Evolutionary conservation across 2,797 vertebrate genomes (phyloP), one percentile per base, ranked within the genome.

Genomic region (Leptodactylus fallax): DNA sequence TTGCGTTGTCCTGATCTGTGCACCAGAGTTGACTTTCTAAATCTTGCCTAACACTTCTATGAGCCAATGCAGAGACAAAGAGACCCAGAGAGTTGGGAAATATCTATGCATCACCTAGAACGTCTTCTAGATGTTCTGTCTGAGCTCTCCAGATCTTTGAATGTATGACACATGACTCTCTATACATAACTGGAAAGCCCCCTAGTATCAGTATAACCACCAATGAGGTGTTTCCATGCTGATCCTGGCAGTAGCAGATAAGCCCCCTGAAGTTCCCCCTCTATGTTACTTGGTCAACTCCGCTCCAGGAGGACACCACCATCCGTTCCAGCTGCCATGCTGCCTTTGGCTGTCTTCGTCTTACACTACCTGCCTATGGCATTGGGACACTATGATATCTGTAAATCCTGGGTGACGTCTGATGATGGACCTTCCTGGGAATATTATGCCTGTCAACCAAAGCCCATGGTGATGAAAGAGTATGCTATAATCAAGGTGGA

Each of bases 391-490:
- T 99, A 99, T 90, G 97, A 99, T 92, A 96, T 96, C 95, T 99
- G 98, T 95, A 99, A 97, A 93, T 99, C 98, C 94, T 97, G 98
- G 95, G 97, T 99, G 94, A 98, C 96, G 94, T 97, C 97, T 0
- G 98, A 99, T 9, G 97, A 99, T 76, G 98, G 98, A 89, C 97
- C 98, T 0, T 95, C 97, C 63, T 99, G 98, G 98, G 98, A 99
- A 93, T 97, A 97, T 89, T 98, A 99, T 0, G 98, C 98, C 17
- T 99, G 98, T 91, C 98, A 99, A 92, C 98, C 98, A 87, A 97
- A 97, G 93, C 79, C 95, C 69, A 94, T 94, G 92, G 88, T 95
- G 90, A 96, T 99, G 96, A 99, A 98, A 94, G 97, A 98, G 93
- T 95, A 96, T 11, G 97, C 97, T 94, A 96, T 95, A 0, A 97